Base-by-base conservation (phyloP, 2,797 vertebrate genomes). In the Danio jaintianensis region DNA sequence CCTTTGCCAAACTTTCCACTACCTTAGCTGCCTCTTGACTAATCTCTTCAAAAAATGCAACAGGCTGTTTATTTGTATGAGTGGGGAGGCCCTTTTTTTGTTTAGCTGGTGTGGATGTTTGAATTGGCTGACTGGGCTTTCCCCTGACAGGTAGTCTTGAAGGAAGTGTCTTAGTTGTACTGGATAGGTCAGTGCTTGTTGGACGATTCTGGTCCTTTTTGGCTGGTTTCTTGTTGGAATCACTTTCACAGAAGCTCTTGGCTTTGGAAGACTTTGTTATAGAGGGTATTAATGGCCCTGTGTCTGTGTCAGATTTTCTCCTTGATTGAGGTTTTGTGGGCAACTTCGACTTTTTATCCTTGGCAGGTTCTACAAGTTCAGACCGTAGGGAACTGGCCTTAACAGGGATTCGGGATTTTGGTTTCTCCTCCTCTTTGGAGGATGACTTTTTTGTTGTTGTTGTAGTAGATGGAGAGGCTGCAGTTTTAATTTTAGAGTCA, bases 1-100 rank as follows among this genome's bases (percentile, higher is more conserved):
- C 95, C 91, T 97, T 95, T 0, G 95, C 95, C 87, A 99, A 94
- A 91, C 96, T 95, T 74, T 97, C 95, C 85, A 98, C 97, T 88
- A 98, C 91, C 88, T 98, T 98, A 88, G 97, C 96, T 69, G 97
- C 97, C 93, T 99, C 97, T 5, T 98, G 95, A 4, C 96, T 97
- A 93, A 99, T 98, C 91, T 98, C 97, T 90, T 98, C 95, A 92
- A 96, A 97, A 91, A 97, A 98, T 81, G 96, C 96, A 89, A 96
- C 90, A 64, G 96, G 95, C 87, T 95, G 93, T 92, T 95, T 96
- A 80, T 92, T 94, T 84, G 93, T 88, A 86, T 95, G 93, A 90
- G 95, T 92, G 88, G 94, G 94, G 13, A 88, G 88, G 76, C 95
- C 92, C 88, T 92, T 94, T 93, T 94, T 96, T 85, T 95, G 94